These are phyloP conservation scores for Cataglyphis hispanica DNA, from an alignment of 1,140 invertebrate genomes.

Conservation along the genomic window DNA sequence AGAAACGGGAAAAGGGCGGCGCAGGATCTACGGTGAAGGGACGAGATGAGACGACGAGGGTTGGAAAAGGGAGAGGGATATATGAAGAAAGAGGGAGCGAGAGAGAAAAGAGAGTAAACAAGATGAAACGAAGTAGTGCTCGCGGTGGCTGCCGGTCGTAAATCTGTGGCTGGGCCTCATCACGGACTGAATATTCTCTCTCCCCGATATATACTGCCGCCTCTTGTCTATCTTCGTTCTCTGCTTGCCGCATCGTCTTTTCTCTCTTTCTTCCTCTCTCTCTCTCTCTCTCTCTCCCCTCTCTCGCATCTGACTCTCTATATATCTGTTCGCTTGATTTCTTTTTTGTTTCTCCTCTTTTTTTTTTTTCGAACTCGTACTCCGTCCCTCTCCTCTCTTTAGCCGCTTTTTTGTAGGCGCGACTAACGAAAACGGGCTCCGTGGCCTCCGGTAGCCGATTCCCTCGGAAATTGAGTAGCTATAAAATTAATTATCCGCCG, in stretches of 20 bases:
- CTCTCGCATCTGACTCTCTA: conserved; percentile 3
- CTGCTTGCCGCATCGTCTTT: conserved; percentile 3
- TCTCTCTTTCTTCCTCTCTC: conserved; percentile 10
- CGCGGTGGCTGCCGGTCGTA: conserved; percentile 82
- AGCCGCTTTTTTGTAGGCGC: conserved; percentile 75
- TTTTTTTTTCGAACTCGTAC: background rate
- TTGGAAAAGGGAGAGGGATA: conserved; percentile 18
- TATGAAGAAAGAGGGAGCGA: conserved; percentile 58
- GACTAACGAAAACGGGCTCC: conserved; percentile 81
- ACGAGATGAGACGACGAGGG: background rate
- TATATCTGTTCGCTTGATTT: background rate
- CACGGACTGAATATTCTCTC: conserved; percentile 81
- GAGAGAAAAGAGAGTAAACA: conserved; percentile 76
- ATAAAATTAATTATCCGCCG: conserved; percentile 87
- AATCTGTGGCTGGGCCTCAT: conserved; percentile 84
- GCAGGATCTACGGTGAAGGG: conserved; percentile 41
- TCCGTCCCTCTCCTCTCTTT: conserved; percentile 34
- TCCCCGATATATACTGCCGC: conserved; percentile 37
- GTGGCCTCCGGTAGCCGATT: conserved; percentile 84
- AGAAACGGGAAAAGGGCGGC: conserved; percentile 47
- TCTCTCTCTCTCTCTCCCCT: background rate
- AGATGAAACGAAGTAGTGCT: conserved; percentile 75
- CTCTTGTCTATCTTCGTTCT: conserved; percentile 28
- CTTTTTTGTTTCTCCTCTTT: background rate
- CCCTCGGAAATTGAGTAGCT: conserved; percentile 86